Percentiles rank a stretch among this genome's conserved stretches.
These are phyloP conservation scores for Tympanoctomys barrerae DNA, from an alignment of 2,797 vertebrate genomes.

Conservation along the genomic window DNA sequence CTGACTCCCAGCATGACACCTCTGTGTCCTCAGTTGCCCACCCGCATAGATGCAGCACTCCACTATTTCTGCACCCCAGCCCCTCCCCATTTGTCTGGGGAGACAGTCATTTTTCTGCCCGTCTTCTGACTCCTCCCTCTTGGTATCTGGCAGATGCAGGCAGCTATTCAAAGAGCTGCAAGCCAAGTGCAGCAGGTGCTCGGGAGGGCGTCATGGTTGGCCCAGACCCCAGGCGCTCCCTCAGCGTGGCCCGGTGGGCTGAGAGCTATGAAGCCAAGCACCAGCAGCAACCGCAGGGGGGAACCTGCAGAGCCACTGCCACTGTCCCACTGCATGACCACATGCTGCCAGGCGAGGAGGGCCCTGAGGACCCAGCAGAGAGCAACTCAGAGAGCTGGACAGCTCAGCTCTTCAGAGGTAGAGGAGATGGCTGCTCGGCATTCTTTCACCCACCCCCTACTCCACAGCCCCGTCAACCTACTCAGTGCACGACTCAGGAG, in stretches of 20 bases:
- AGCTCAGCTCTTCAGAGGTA: conserved; percentile 84
- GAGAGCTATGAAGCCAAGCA: conserved; percentile 89
- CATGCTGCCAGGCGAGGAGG: conserved; percentile 75
- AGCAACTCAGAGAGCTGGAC: conserved; percentile 77
- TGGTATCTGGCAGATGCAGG: conserved; percentile 67
- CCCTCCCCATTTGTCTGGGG: background rate
- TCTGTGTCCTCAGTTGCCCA: background rate
- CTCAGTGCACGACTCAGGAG: background rate
- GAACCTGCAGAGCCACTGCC: conserved; percentile 78
- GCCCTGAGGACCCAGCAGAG: background rate
- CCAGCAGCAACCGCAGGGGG: conserved; percentile 85
- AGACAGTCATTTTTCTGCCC: conserved; percentile 55
- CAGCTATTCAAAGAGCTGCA: conserved; percentile 75
- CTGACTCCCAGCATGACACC: background rate
- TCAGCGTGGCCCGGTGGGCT: background rate
- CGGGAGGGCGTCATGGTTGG: conserved; percentile 77
- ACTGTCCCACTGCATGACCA: conserved; percentile 76
- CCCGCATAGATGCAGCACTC: background rate
- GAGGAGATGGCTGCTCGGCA: background rate
- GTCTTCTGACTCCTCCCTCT: conserved; percentile 77
- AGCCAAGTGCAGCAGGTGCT: conserved; percentile 71
- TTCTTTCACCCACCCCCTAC: background rate
- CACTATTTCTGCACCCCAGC: conserved; percentile 39
- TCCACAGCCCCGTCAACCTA: background rate
- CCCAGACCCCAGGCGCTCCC: conserved; percentile 53